Percentiles rank a stretch among this genome's conserved stretches.
phyloP scores from a whole-genome alignment of 2,113 vertebrate genomes.

The Puma concolor region DNA sequence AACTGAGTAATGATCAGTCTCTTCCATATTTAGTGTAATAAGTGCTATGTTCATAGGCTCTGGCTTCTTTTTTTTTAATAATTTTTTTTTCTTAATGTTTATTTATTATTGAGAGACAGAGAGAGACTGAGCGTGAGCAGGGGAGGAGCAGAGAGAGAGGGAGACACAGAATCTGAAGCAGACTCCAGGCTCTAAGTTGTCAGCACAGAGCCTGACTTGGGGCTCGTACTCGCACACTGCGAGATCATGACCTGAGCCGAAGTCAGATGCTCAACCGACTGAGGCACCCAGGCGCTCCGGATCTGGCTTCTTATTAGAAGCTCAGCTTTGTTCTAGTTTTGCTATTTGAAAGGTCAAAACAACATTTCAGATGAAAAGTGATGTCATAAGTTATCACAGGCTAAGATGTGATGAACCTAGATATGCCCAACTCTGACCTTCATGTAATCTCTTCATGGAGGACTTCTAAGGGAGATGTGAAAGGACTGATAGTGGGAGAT shows the following conservation, averaged over 20 bases:
- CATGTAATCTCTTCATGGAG: neutral
- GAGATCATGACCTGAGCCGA: no score
- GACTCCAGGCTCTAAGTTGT: no score
- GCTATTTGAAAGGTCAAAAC: neutral
- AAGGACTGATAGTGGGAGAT: neutral
- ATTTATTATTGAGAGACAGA: no score
- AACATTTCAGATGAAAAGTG: neutral
- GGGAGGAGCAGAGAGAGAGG: no score
- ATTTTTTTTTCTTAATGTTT: no score
- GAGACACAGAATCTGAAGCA: no score
- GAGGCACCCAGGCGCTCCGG: no score
- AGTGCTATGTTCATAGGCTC: neutral
- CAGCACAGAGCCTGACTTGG: no score
- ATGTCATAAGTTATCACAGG: neutral
- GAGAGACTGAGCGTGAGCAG: no score
- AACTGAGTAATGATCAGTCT: neutral
- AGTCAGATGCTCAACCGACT: no score
- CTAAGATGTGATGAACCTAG: neutral
- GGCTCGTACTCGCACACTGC: no score
- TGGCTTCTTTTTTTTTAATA: neutral
- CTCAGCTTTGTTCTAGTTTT: neutral
- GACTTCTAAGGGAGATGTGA: neutral
- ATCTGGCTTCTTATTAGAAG: neutral
- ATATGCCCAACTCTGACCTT: neutral
- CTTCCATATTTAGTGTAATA: neutral